Conservation (phyloP, 1,140 invertebrate genomes). For the honey bee (Apis mellifera) region DNA sequence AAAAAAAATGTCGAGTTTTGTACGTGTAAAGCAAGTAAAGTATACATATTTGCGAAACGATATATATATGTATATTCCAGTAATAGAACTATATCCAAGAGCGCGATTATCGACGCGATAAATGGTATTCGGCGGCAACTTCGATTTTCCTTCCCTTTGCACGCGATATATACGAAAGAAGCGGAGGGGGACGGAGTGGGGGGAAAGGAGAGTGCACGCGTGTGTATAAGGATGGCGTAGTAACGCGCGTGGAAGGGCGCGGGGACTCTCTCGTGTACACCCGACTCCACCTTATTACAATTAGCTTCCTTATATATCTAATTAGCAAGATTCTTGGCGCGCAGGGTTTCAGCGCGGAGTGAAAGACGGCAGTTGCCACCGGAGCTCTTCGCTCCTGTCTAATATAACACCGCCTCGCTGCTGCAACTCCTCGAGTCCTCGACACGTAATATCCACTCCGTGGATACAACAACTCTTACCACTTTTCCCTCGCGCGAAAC, state of each 20-base stretch:
- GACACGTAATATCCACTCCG: constrained; percentile 62
- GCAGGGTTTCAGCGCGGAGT: constrained; percentile 71
- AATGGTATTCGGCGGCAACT: too few species aligned
- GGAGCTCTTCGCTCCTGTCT: constrained; percentile 73
- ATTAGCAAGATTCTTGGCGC: constrained; percentile 77
- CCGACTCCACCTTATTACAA: constrained; percentile 78
- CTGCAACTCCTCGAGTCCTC: constrained; percentile 49
- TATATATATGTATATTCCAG: too few species aligned
- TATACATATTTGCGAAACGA: too few species aligned
- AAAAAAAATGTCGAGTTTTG: too few species aligned
- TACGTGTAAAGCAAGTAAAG: too few species aligned
- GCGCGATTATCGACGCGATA: too few species aligned
- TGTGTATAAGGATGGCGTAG: constrained; percentile 11
- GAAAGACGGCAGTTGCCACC: constrained; percentile 77
- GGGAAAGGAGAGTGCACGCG: constrained; percentile 14
- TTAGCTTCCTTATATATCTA: constrained; percentile 78
- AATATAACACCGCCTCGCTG: constrained; percentile 67
- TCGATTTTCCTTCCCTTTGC: too few species aligned
- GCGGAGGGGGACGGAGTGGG: rapidly evolving
- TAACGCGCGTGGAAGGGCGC: constrained; percentile 17
- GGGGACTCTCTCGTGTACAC: constrained; percentile 66
- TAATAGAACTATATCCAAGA: too few species aligned
- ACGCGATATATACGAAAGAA: too few species aligned
- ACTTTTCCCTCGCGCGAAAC: constrained; percentile 24
- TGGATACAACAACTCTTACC: constrained; percentile 36